These are phyloP conservation scores for Drosophila villosipedis DNA, from an alignment of 2,888 invertebrate species.

Conservation along the genomic window DNA sequence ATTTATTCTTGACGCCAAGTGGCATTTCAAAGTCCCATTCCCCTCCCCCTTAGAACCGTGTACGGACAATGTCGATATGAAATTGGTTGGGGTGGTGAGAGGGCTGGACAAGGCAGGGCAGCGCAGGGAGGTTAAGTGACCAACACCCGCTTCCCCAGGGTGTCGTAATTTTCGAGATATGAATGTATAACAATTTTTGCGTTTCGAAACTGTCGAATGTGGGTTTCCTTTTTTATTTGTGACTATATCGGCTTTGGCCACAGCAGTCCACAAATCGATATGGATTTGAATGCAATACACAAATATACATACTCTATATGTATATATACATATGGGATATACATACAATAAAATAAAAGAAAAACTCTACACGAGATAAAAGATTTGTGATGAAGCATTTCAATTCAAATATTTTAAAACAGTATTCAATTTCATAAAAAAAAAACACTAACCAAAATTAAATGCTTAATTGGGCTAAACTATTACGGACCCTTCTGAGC, in stretches of 20 bases:
- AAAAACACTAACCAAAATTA: not conserved
- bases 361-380: not conserved
- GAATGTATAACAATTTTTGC: constrained; percentile 84
- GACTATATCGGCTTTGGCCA: constrained; percentile 42
- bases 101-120: not conserved
- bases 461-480: not conserved
- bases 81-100: constrained; percentile 1
- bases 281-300: constrained; percentile 11
- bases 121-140: constrained; percentile 58
- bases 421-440: not conserved
- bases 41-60: constrained; percentile 12
- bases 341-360: not conserved
- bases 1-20: constrained; percentile 65
- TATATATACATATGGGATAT: not conserved
- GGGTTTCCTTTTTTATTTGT: constrained; percentile 68
- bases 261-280: constrained; percentile 39
- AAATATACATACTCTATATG: not conserved
- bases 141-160: constrained; percentile 81
- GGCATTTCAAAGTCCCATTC: constrained; percentile 30
- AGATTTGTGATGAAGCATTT: not conserved
- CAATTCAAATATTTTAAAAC: not conserved
- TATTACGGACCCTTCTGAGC: not conserved
- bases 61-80: constrained; percentile 5
- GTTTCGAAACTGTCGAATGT: constrained; percentile 64
- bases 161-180: constrained; percentile 85